Evolutionary conservation across 1,140 invertebrate genomes (phyloP).

Genomic region (Phenacoccus solenopsis): DNA sequence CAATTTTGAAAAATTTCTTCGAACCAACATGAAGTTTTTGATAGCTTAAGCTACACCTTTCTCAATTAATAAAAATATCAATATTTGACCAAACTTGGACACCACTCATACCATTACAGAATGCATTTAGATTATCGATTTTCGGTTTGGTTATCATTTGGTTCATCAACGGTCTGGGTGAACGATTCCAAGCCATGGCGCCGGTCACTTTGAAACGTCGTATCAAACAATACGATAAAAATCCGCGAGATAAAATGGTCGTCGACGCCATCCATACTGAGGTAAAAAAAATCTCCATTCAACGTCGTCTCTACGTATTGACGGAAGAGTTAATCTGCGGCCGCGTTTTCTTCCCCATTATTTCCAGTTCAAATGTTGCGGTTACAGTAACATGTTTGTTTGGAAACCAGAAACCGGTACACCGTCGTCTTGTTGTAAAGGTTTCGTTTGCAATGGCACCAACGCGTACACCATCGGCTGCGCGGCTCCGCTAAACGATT

Average conservation of each 20-base stretch:
- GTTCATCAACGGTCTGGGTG: background rate
- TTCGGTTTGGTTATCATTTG: slow-evolving; percentile 11
- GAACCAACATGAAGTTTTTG: too few relatives aligned
- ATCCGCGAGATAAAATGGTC: background rate
- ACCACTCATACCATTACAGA: too few relatives aligned
- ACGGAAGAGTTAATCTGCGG: background rate
- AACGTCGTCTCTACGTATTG: background rate
- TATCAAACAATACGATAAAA: background rate
- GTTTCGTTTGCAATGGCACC: background rate
- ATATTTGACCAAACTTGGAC: too few relatives aligned
- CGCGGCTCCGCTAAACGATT: background rate
- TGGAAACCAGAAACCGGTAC: background rate
- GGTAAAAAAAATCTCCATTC: background rate
- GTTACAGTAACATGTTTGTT: background rate
- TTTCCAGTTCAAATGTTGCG: slow-evolving; percentile 10
- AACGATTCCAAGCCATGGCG: background rate
- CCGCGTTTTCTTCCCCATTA: background rate
- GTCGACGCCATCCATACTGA: background rate
- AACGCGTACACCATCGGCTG: background rate
- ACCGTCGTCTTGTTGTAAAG: background rate
- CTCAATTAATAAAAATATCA: too few relatives aligned
- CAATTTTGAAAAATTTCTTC: too few relatives aligned
- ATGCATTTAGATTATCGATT: background rate
- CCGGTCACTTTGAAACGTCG: background rate
- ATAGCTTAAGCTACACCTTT: too few relatives aligned